These are phyloP conservation scores for Sesia bembeciformis DNA, from an alignment of 2,888 invertebrate species.

Conservation along the genomic window DNA sequence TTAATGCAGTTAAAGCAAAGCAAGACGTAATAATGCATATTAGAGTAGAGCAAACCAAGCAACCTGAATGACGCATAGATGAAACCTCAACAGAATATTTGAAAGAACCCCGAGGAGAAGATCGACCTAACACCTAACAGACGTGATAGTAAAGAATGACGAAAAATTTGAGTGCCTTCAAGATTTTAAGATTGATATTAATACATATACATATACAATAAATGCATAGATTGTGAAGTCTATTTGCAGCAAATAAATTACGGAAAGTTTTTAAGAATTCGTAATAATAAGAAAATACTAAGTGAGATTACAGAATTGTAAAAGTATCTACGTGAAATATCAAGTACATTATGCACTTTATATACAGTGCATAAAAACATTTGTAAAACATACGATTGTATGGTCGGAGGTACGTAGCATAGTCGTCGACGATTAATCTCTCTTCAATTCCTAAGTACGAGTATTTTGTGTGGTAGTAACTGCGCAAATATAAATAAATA, in stretches of 20 bases:
- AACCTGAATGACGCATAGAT: background rate
- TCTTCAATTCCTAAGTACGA: slow-evolving; percentile 68
- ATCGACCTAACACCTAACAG: background rate
- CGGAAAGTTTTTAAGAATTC: too few relatives aligned
- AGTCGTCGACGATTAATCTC: slow-evolving; percentile 44
- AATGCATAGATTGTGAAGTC: too few relatives aligned
- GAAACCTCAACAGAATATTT: background rate
- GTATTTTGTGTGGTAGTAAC: slow-evolving; percentile 68
- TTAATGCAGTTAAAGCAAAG: slow-evolving; percentile 29
- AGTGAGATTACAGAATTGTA: too few relatives aligned
- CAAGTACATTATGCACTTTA: slow-evolving; percentile 2
- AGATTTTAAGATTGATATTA: too few relatives aligned
- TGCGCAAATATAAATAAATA: slow-evolving; percentile 50
- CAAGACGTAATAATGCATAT: background rate
- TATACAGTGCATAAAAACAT: slow-evolving; percentile 50
- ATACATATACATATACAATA: too few relatives aligned
- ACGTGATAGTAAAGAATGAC: too few relatives aligned
- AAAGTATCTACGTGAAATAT: too few relatives aligned
- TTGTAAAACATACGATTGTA: slow-evolving; percentile 52
- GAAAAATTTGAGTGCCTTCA: too few relatives aligned
- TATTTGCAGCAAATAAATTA: too few relatives aligned
- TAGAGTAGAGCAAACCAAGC: slow-evolving; percentile 4
- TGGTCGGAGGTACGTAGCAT: slow-evolving; percentile 53
- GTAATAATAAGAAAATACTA: too few relatives aligned
- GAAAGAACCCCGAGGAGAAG: background rate